Evolutionary conservation across 2,113 vertebrate species (phyloP).

Genomic region (Suricata suricatta): DNA sequence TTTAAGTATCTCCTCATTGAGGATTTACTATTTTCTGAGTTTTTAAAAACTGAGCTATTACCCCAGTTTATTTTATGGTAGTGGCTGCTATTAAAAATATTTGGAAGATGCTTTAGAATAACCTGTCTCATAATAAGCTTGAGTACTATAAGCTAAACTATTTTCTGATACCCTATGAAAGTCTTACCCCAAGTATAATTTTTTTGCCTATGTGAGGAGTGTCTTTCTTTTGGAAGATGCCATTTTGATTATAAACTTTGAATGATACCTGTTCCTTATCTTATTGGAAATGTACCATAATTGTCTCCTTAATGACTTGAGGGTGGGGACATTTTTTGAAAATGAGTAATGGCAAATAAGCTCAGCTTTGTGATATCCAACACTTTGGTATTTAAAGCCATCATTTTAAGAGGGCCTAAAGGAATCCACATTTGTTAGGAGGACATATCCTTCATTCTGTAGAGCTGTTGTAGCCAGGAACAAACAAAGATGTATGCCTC

Average conservation of each 20-base stretch:
- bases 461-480: slow-evolving; percentile 22
- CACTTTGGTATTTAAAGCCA: neutral
- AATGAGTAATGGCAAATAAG: neutral
- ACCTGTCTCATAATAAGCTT: neutral
- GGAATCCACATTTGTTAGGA: neutral
- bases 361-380: neutral
- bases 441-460: neutral
- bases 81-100: neutral
- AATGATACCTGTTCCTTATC: neutral
- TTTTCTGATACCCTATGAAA: neutral
- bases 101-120: neutral
- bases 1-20: neutral
- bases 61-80: neutral
- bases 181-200: neutral
- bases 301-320: slow-evolving; percentile 4
- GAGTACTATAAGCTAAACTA: neutral
- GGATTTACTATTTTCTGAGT: neutral
- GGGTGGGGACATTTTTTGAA: slow-evolving; percentile 13
- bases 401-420: neutral
- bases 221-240: slow-evolving; percentile 23
- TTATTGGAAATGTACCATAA: neutral
- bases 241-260: slow-evolving; percentile 33
- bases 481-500: slow-evolving; percentile 49
- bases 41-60: slow-evolving; percentile 21
- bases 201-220: neutral